Conservation (phyloP, 2,888 invertebrate species). For the Parapristionchus giblindavisi region DNA sequence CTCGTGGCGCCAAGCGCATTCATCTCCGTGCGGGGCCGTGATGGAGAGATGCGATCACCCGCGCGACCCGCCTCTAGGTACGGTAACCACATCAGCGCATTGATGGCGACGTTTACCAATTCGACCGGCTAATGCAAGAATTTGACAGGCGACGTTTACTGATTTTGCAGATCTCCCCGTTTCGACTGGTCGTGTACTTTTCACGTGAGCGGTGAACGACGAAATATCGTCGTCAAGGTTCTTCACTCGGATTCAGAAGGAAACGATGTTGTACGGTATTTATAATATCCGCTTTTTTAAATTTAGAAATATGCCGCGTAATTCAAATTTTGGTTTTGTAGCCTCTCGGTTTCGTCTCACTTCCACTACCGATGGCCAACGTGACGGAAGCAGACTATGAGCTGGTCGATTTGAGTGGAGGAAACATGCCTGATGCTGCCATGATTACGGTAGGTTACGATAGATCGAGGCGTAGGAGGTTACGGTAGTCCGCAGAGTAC, state of each 20-base stretch:
- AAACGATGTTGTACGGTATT: constrained; percentile 35
- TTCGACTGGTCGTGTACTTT: constrained; percentile 53
- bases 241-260: constrained; percentile 42
- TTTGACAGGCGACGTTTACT: no score
- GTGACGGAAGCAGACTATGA: constrained; percentile 41
- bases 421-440: constrained; percentile 30
- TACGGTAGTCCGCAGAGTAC: background rate
- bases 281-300: background rate
- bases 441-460: background rate
- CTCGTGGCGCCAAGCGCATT: constrained; percentile 44
- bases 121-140: no score
- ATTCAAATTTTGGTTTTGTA: constrained; percentile 21
- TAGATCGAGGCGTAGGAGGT: background rate
- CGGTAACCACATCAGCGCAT: no score
- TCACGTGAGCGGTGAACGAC: constrained; percentile 48
- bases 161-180: constrained; percentile 12
- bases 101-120: no score
- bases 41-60: constrained; percentile 53
- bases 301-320: background rate
- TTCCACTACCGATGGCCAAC: constrained; percentile 42
- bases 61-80: constrained; percentile 42
- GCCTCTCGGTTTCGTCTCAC: constrained; percentile 46
- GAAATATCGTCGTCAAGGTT: constrained; percentile 51
- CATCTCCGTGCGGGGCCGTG: constrained; percentile 50
- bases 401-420: constrained; percentile 44